Evolutionary conservation across 2,888 invertebrate genomes (phyloP).

Genomic region (Limenitis arthemis): DNA sequence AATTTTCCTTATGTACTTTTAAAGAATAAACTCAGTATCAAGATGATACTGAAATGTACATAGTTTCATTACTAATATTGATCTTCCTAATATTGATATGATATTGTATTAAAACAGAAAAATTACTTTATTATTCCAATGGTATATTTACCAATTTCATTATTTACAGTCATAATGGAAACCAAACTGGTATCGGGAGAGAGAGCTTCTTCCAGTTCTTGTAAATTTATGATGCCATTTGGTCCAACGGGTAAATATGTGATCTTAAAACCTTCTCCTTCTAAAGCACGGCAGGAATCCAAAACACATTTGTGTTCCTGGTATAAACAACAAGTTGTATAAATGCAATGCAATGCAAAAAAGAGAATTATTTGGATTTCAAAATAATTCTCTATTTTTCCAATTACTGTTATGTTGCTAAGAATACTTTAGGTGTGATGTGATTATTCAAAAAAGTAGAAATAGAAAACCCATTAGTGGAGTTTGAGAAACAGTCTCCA

Average conservation of each 20-base stretch:
- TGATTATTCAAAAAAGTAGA: no score
- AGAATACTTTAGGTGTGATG: no score
- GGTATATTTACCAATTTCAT: slow-evolving; percentile 86
- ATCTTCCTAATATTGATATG: no score
- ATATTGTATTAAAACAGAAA: no score
- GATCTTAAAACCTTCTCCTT: slow-evolving; percentile 94
- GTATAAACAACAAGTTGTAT: slow-evolving; percentile 38
- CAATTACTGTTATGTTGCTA: not conserved
- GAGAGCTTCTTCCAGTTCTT: slow-evolving; percentile 85
- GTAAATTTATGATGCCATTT: slow-evolving; percentile 89
- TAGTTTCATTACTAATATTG: no score
- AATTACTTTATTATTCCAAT: no score
- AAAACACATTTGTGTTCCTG: slow-evolving; percentile 99
- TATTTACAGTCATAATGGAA: slow-evolving; percentile 97
- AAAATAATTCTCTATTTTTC: not conserved
- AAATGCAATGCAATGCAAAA: not conserved
- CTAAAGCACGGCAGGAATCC: slow-evolving; percentile 95
- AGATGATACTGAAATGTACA: no score
- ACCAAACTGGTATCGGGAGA: slow-evolving; percentile 94
- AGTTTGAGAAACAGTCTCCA: no score
- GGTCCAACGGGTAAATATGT: slow-evolving; percentile 94
- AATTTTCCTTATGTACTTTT: no score
- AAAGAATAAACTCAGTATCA: no score
- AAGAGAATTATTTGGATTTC: not conserved
- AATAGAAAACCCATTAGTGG: no score